These are phyloP conservation scores for Brachyhypopomus occidentalis DNA, from an alignment of 2,113 vertebrate genomes.

Conservation along the genomic window DNA sequence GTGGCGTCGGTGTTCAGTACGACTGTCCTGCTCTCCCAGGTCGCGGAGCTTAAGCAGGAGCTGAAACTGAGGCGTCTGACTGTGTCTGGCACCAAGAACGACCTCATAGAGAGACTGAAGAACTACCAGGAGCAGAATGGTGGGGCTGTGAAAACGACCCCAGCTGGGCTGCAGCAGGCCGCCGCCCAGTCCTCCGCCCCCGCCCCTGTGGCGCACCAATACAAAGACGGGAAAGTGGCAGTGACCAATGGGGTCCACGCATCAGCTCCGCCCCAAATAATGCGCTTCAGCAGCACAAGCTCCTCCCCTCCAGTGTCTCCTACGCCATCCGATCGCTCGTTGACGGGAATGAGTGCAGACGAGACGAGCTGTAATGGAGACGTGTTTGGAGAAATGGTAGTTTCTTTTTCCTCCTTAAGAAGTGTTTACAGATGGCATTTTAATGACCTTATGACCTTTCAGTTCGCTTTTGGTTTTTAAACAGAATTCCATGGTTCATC, in stretches of 20 bases:
- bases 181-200: slow-evolving; percentile 20
- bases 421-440: slow-evolving; percentile 13
- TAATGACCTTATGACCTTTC: slow-evolving; percentile 28
- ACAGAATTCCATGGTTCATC: not conserved
- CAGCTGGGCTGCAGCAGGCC: slow-evolving; percentile 60
- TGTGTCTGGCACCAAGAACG: slow-evolving; percentile 92
- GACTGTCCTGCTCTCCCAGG: slow-evolving; percentile 70
- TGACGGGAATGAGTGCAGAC: slow-evolving; percentile 83
- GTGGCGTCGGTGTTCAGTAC: not conserved
- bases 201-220: slow-evolving; percentile 42
- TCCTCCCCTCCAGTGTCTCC: slow-evolving; percentile 92
- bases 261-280: slow-evolving; percentile 69
- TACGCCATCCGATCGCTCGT: slow-evolving; percentile 85
- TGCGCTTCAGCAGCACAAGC: slow-evolving; percentile 90
- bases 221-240: slow-evolving; percentile 72
- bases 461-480: slow-evolving; percentile 27
- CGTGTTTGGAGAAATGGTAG: slow-evolving; percentile 89
- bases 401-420: slow-evolving; percentile 33
- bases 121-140: slow-evolving; percentile 87
- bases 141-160: slow-evolving; percentile 57
- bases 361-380: slow-evolving; percentile 87
- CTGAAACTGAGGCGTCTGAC: slow-evolving; percentile 90
- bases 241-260: slow-evolving; percentile 62
- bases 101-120: slow-evolving; percentile 89
- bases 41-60: slow-evolving; percentile 94